Evolutionary conservation across 2,888 invertebrate genomes (phyloP), one percentile per base, ranked within the genome.

Genomic region (Iphiclides podalirius): DNA sequence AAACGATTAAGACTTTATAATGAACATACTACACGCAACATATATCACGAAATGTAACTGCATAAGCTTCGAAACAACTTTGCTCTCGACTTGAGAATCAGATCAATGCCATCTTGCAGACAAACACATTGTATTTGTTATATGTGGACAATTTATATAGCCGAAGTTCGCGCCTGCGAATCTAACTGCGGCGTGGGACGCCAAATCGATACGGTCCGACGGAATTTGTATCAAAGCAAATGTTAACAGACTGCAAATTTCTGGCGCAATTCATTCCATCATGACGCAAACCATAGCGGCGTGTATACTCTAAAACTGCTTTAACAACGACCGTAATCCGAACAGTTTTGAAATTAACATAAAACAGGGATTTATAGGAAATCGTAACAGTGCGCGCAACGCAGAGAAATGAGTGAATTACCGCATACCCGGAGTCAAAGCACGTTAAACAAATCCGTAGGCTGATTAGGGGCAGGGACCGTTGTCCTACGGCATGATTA

Each of bases 381-480:
- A n/a, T n/a, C n/a, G n/a, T n/a, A n/a, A n/a, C 20, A 8, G 9
- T 26, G 26, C 26, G 9, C 1, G 8, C 9, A 8, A 26, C 26
- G 26, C 26, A 6, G 6, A 4, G 20, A 20, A 20, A 4, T 3
- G 20, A 20, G 28, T 9, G 46, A 57, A 55, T 52, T 42, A 47
- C 14, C 43, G 23, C 38, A 46, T 49, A 34, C 52, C 52, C 49
- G 42, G 15, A 56, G 45, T 53, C 58, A 44, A 37, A 44, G 47
- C 55, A 54, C 55, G 56, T 55, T 51, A 17, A 14, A 33, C 16
- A 36, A 47, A 52, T 47, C 28, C 41, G 53, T 45, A 52, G 16
- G 50, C 58, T 51, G 54, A 55, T 55, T 53, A 56, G 52, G 49
- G 53, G 44, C 52, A 50, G 49, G 51, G 57, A 52, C 55, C 52